These are phyloP conservation scores for Morone saxatilis DNA, from an alignment of 2,113 vertebrate genomes.

Conservation along the genomic window DNA sequence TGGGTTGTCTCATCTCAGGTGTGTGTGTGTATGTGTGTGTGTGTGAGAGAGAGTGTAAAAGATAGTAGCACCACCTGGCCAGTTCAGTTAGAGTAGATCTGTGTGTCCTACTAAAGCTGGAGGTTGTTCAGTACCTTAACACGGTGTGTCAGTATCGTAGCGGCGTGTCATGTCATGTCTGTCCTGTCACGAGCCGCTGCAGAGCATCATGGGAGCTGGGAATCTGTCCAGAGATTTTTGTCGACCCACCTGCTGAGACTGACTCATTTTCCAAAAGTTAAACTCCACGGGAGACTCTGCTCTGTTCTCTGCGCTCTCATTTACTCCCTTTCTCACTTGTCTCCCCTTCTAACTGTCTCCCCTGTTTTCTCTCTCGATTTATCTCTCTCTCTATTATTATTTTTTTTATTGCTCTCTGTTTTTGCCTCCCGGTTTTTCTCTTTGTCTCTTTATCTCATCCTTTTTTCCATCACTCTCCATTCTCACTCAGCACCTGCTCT, in stretches of 20 bases:
- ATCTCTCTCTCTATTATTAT: background rate
- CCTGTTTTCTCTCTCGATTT: background rate
- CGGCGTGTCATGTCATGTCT: conserved; percentile 21
- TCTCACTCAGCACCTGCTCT: background rate
- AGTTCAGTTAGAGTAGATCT: background rate
- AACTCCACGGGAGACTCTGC: conserved; percentile 36
- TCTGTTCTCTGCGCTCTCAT: conserved; percentile 12
- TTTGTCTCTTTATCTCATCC: background rate
- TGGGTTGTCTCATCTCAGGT: conserved; percentile 21
- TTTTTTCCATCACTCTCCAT: background rate
- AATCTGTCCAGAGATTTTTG: conserved; percentile 30
- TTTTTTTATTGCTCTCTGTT: background rate
- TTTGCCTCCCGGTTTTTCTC: background rate
- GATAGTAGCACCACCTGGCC: conserved; percentile 41
- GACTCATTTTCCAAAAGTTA: conserved; percentile 57
- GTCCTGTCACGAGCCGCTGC: conserved; percentile 32
- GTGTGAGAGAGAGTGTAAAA: background rate
- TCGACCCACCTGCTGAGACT: conserved; percentile 48
- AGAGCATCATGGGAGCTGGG: conserved; percentile 52
- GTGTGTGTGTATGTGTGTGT: conserved; percentile 17
- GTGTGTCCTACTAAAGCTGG: conserved; percentile 10
- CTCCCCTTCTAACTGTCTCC: too few relatives aligned
- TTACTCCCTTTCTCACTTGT: conserved; percentile 15
- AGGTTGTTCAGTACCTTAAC: conserved; percentile 13
- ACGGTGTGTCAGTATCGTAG: background rate